phyloP scores from a whole-genome alignment of 2,888 invertebrate genomes.

The Harpagoxenus sublaevis region DNA sequence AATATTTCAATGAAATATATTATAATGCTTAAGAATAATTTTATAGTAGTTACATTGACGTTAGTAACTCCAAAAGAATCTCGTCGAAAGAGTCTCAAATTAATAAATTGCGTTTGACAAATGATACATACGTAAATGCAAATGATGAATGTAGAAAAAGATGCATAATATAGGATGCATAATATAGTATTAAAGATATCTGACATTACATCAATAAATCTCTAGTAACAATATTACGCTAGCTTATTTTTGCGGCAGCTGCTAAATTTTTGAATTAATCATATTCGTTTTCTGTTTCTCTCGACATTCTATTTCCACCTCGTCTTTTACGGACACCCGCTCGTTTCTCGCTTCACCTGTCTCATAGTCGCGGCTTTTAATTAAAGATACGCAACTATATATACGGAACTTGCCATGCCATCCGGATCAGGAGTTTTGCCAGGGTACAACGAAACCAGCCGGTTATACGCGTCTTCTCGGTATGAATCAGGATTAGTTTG shows the following conservation, averaged over 20 bases:
- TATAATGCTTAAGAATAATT: neutral
- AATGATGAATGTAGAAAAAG: neutral
- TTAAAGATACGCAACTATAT: conserved; percentile 37
- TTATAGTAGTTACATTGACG: neutral
- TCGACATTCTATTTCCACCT: conserved; percentile 12
- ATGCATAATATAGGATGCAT: neutral
- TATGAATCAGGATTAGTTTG: conserved; percentile 83
- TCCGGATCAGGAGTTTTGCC: conserved; percentile 48
- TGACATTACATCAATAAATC: neutral
- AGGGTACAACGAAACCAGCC: conserved; percentile 30
- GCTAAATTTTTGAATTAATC: conserved; percentile 3
- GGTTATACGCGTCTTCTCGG: conserved; percentile 61
- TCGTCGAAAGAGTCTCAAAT: neutral
- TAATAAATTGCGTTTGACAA: neutral
- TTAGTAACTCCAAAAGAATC: neutral
- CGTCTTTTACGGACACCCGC: neutral
- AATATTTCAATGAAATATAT: neutral
- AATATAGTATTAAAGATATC: neutral
- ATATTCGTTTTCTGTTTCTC: neutral
- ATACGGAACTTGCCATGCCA: conserved; percentile 23
- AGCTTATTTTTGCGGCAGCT: neutral
- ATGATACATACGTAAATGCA: neutral
- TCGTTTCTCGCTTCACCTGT: conserved; percentile 15
- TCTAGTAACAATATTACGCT: neutral
- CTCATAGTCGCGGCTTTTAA: conserved; percentile 13